Conservation (phyloP, 1,140 invertebrate genomes). For the Saccostrea glomerata region DNA sequence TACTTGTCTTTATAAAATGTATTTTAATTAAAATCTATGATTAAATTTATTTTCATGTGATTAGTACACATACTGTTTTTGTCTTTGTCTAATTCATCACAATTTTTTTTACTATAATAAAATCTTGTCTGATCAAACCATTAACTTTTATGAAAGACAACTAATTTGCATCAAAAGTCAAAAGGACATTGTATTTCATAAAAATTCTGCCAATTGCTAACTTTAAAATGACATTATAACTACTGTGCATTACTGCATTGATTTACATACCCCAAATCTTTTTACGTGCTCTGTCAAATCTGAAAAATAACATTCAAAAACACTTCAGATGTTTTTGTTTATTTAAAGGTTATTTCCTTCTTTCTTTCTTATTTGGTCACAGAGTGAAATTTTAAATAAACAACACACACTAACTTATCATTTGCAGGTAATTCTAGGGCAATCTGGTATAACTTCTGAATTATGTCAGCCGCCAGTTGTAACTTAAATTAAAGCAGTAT, state of each 20-base stretch:
- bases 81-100: no score
- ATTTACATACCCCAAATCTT: slow-evolving; percentile 91
- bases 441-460: slow-evolving; percentile 97
- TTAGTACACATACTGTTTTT: no score
- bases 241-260: no score
- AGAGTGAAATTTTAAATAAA: neutral
- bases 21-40: neutral
- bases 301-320: slow-evolving; percentile 73
- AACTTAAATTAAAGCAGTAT: slow-evolving; percentile 81
- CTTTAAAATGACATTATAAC: no score
- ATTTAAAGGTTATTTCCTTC: no score
- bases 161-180: no score
- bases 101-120: no score
- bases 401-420: slow-evolving; percentile 57
- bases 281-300: slow-evolving; percentile 92
- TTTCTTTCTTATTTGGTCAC: neutral
- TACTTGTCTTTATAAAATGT: slow-evolving; percentile 86
- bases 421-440: slow-evolving; percentile 90
- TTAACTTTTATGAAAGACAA: no score
- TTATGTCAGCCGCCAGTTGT: slow-evolving; percentile 98
- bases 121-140: no score
- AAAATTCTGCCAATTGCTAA: no score
- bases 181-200: no score
- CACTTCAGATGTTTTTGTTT: slow-evolving; percentile 37
- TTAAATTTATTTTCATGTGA: neutral